Evolutionary conservation across 2,888 invertebrate species (phyloP).

Genomic region (Andrena bucephala): DNA sequence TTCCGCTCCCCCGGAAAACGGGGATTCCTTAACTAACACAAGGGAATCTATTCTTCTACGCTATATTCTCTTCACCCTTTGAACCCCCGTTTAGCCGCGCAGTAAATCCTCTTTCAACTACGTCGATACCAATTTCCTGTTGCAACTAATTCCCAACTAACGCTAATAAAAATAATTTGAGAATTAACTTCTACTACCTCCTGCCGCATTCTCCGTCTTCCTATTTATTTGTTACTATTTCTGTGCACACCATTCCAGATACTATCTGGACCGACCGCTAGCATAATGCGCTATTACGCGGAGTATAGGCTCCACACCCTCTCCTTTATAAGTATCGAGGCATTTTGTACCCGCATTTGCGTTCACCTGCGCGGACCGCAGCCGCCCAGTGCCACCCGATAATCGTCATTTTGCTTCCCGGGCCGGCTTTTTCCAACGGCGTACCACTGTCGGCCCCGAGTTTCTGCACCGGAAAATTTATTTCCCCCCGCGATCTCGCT

Average conservation of each 20-base stretch:
- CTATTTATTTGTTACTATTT: constrained; percentile 11
- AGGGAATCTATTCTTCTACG: no score
- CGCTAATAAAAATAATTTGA: not conserved
- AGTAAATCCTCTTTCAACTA: not conserved
- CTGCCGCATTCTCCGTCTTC: not conserved
- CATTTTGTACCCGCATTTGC: constrained; percentile 29
- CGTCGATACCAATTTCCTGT: not conserved
- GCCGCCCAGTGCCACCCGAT: constrained; percentile 23
- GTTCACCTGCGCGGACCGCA: constrained; percentile 40
- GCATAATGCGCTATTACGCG: constrained; percentile 46
- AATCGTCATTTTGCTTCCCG: constrained; percentile 50
- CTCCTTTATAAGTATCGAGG: constrained; percentile 32
- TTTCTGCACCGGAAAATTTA: constrained; percentile 40
- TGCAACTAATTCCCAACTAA: not conserved
- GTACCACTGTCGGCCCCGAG: constrained; percentile 9
- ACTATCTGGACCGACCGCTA: constrained; percentile 29
- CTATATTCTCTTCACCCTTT: no score
- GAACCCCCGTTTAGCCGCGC: no score
- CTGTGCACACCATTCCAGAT: constrained; percentile 16
- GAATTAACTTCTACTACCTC: not conserved
- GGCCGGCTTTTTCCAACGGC: constrained; percentile 17
- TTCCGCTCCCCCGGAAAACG: no score
- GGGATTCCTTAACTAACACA: no score
- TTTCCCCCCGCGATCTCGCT: constrained; percentile 15
- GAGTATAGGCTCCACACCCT: constrained; percentile 47